Conservation (phyloP, 53 echinoderm and acorn worm species). For the Astropecten irregularis region DNA sequence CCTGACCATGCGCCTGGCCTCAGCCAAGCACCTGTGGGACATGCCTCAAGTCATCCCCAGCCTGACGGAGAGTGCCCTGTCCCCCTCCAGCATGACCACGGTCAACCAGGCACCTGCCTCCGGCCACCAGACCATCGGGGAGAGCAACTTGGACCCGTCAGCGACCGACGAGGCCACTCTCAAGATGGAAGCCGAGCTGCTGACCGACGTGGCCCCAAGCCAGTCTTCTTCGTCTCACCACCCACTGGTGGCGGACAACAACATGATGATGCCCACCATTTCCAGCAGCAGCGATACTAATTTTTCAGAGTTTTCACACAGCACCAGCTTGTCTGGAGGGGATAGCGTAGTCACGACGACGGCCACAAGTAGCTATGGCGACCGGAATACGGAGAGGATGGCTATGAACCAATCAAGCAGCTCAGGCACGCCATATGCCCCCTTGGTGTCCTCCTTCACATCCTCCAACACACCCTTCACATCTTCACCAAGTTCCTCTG, state of each 20-base stretch:
- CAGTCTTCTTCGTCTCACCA: constrained; percentile 19
- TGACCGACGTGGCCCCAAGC: constrained; percentile 1
- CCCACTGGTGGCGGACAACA: constrained; percentile 1
- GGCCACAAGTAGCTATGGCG: constrained; percentile 14
- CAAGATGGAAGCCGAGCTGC: constrained; percentile 13
- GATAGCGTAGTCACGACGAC: constrained; percentile 22
- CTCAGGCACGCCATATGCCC: constrained; percentile 19
- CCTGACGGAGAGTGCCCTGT: constrained; percentile 47
- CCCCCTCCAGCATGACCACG: constrained; percentile 46
- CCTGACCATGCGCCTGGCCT: constrained; percentile 77
- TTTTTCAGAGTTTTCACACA: constrained; percentile 28
- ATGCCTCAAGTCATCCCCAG: constrained; percentile 3
- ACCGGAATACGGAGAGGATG: constrained; percentile 9
- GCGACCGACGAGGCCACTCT: neutral
- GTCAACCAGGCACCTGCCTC: constrained; percentile 18
- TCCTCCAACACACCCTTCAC: constrained; percentile 23
- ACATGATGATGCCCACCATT: constrained; percentile 22
- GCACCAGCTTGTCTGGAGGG: constrained; percentile 10
- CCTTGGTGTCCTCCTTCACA: constrained; percentile 23
- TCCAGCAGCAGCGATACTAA: constrained; percentile 13
- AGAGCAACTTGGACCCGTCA: constrained; percentile 22
- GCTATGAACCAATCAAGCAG: constrained; percentile 6
- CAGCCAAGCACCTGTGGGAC: constrained; percentile 89
- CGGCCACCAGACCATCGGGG: constrained; percentile 8
- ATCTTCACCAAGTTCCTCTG: neutral